Conservation (phyloP, 2,113 vertebrate genomes). For the Chionodraco myersi region DNA sequence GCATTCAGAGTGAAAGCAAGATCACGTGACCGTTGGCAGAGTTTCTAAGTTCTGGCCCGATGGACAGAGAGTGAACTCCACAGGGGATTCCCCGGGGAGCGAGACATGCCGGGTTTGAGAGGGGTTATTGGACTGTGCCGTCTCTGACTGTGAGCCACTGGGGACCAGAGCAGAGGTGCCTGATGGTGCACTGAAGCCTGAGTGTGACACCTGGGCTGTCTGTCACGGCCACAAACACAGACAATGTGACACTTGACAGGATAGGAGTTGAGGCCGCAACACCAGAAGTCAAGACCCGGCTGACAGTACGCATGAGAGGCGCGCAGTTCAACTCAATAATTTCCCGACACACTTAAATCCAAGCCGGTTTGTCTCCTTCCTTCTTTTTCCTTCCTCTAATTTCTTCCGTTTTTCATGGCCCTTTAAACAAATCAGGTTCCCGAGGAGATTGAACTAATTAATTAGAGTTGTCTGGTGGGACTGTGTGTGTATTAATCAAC, state of each 20-base stretch:
- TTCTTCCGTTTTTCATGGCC: constrained; percentile 40
- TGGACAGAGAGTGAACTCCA: constrained; percentile 74
- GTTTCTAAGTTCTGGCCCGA: constrained; percentile 76
- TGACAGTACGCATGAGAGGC: constrained; percentile 78
- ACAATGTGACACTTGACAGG: constrained; percentile 81
- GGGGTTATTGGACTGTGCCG: constrained; percentile 76
- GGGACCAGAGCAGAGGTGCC: constrained; percentile 72
- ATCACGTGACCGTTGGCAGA: constrained; percentile 68
- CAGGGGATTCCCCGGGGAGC: constrained; percentile 70
- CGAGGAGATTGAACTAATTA: constrained; percentile 72
- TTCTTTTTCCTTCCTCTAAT: constrained; percentile 32
- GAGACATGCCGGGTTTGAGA: constrained; percentile 70
- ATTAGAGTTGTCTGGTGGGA: constrained; percentile 72
- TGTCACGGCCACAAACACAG: constrained; percentile 81
- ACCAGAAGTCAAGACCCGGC: constrained; percentile 74
- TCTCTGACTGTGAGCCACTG: constrained; percentile 76
- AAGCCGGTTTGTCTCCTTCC: constrained; percentile 55
- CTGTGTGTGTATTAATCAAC: constrained; percentile 73
- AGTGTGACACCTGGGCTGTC: constrained; percentile 83
- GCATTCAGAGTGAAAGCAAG: constrained; percentile 69
- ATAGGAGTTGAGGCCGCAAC: constrained; percentile 75
- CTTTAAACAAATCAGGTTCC: constrained; percentile 74
- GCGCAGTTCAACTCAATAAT: constrained; percentile 75
- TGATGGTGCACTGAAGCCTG: constrained; percentile 82
- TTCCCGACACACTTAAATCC: constrained; percentile 68